A percentile compares a stretch with the other conserved stretches of the same genome.
phyloP scores from a whole-genome alignment of 2,797 vertebrate genomes.

The Spinus olivaceus region DNA sequence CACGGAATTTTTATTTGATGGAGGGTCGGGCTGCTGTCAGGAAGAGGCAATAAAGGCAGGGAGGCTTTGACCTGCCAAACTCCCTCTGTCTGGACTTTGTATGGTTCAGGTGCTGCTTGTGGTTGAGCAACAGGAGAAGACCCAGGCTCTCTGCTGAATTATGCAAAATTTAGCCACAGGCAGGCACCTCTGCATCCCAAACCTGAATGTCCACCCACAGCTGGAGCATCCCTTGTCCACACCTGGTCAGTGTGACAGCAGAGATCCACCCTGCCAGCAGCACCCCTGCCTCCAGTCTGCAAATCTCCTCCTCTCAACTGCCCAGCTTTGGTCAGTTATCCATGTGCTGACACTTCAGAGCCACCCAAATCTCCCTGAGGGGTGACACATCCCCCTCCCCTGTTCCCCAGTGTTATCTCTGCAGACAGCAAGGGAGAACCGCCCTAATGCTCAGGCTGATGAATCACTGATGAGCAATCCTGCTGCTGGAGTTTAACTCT shows the following conservation, averaged over 20 bases:
- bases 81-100: neutral
- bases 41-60: neutral
- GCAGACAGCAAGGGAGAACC: neutral
- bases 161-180: neutral
- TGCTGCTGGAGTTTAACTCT: neutral
- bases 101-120: neutral
- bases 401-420: neutral
- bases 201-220: rapidly evolving
- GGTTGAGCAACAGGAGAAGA: rapidly evolving
- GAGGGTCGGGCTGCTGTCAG: constrained; percentile 30
- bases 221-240: neutral
- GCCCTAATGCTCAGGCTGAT: neutral
- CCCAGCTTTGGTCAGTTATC: rapidly evolving
- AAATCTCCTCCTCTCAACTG: neutral
- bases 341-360: neutral
- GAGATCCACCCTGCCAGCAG: neutral
- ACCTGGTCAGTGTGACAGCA: rapidly evolving
- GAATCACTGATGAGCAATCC: constrained; percentile 51
- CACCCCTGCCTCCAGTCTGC: neutral
- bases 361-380: neutral
- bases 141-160: neutral
- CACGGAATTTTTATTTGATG: constrained; percentile 38
- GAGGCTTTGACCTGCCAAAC: neutral
- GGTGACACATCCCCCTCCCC: neutral
- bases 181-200: neutral